phyloP scores from a whole-genome alignment of 2,113 vertebrate genomes.

The Lepus timidus region DNA sequence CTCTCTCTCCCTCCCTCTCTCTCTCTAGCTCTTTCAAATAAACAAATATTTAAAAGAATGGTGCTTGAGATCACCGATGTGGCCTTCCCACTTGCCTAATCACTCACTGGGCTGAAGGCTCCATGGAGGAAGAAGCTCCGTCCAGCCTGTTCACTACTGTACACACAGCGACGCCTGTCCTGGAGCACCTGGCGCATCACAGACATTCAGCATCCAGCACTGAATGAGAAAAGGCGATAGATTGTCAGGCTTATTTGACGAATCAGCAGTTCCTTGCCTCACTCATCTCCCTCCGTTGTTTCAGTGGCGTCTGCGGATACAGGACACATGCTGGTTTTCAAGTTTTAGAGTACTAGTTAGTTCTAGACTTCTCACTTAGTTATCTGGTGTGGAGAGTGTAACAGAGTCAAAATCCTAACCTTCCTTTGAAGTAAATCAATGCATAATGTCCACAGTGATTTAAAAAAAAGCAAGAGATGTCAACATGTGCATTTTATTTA shows the following conservation, averaged over 20 bases:
- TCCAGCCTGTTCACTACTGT: neutral
- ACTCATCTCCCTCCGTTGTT: neutral
- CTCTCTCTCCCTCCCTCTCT: too few species aligned
- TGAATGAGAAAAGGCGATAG: neutral
- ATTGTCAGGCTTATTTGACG: neutral
- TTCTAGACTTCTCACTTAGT: neutral
- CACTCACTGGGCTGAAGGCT: too few species aligned
- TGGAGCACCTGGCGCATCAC: neutral
- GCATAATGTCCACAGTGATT: neutral
- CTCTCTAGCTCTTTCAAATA: too few species aligned
- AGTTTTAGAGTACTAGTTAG: neutral
- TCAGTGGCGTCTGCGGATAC: neutral
- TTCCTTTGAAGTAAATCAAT: neutral
- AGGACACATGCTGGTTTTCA: neutral
- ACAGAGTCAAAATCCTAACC: neutral
- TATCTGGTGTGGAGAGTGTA: neutral
- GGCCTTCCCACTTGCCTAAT: neutral
- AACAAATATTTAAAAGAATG: too few species aligned
- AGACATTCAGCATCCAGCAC: neutral
- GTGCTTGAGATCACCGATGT: neutral
- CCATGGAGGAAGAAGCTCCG: neutral
- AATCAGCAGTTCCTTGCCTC: neutral
- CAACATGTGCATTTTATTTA: neutral
- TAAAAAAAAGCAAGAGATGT: neutral
- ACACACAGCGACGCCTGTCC: neutral